Evolutionary conservation across 2,113 vertebrate genomes (phyloP).

Genomic region (Tragelaphus strepsiceros): DNA sequence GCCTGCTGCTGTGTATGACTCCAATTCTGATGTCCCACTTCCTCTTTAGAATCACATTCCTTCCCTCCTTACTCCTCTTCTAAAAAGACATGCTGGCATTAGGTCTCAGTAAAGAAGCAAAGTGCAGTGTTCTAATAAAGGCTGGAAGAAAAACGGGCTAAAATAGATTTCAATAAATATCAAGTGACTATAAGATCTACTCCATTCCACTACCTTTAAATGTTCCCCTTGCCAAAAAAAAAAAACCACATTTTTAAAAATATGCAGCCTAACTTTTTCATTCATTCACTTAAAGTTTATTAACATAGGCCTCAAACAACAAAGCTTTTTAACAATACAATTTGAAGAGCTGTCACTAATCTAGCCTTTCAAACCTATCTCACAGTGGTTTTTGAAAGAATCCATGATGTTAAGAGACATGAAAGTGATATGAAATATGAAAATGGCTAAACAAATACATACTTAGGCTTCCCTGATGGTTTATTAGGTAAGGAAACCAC

Average conservation of each 20-base stretch:
- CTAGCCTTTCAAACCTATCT: background rate
- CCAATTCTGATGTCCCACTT: conserved; percentile 76
- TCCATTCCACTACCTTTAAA: background rate
- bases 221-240: background rate
- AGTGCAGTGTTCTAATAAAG: background rate
- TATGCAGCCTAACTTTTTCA: background rate
- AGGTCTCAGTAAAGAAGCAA: background rate
- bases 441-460: background rate
- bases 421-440: background rate
- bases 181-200: background rate
- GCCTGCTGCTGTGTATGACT: conserved; percentile 65
- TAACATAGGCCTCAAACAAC: background rate
- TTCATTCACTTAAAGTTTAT: background rate
- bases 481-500: background rate
- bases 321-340: background rate
- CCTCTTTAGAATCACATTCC: conserved; percentile 68
- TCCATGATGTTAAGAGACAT: background rate
- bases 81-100: conserved; percentile 4
- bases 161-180: background rate
- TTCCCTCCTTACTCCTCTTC: background rate
- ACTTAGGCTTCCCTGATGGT: background rate
- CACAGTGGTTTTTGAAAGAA: background rate
- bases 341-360: background rate
- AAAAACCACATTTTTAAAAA: conserved; percentile 15
- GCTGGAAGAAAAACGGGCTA: conserved; percentile 9